Conservation (phyloP, 1,140 invertebrate species). For the Sarcophaga peregrina region DNA sequence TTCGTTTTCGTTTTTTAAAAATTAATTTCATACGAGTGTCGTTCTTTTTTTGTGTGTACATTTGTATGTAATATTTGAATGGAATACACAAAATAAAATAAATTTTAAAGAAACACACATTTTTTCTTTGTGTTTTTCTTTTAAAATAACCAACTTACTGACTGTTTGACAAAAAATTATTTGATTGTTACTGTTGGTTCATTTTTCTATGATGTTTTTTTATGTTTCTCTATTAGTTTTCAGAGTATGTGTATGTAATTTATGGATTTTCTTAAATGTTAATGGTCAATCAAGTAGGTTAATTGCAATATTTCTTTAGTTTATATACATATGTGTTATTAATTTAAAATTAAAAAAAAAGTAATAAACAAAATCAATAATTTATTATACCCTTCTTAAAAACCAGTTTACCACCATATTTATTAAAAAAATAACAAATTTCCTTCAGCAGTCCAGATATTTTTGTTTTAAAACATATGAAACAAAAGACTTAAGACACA, state of each 20-base stretch:
- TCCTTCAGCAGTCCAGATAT: background rate
- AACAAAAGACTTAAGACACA: conserved; percentile 18
- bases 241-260: background rate
- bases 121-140: too few relatives aligned
- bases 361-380: background rate
- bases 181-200: conserved; percentile 1
- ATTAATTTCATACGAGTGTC: background rate
- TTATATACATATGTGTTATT: background rate
- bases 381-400: background rate
- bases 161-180: conserved; percentile 35
- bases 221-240: background rate
- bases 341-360: conserved; percentile 14
- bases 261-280: conserved; percentile 37
- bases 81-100: background rate
- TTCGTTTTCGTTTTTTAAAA: background rate
- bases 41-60: background rate
- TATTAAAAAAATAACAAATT: background rate
- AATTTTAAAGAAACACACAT: conserved; percentile 13
- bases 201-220: too few relatives aligned
- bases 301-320: conserved; percentile 19
- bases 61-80: conserved; percentile 34
- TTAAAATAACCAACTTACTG: background rate
- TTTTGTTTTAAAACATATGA: background rate
- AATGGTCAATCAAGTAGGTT: conserved; percentile 39
- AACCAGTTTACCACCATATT: too few relatives aligned